Evolutionary conservation across 1,140 invertebrate genomes (phyloP), one percentile per base, ranked within the genome.

Genomic region (Calliopsis andreniformis): DNA sequence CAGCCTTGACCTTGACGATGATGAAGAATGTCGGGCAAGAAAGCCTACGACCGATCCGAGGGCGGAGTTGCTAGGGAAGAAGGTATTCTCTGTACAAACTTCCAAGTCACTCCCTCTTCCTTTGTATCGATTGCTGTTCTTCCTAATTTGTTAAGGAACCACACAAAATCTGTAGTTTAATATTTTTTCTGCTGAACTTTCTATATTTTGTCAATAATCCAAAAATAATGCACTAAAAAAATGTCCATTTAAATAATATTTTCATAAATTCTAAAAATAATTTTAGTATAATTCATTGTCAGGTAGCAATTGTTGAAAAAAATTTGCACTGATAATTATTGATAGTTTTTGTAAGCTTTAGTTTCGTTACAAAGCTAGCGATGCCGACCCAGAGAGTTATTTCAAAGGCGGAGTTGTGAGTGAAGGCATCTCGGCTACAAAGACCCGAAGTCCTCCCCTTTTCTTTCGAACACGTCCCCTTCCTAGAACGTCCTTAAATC

Each of bases 1-100:
- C 84, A 81, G 82, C 79, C 79, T 87, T 86, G 86, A 86, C 87
- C 88, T 89, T 89, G 85, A 85, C 63, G 78, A 67, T 62, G 58
- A 84, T 68, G 83, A 84, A 87, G 80, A 78, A 80, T 79, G 70
- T 63, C 55, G 69, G 32, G 49, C 67, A 79, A 80, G 75, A 85
- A 62, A 79, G 79, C 56, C 64, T 43, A 69, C 78, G 78, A 61
- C 20, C 73, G 68, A 76, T 73, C 71, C 0, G 62, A 56, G 69
- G 77, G 71, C 76, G 76, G 76, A 59, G 53, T 73, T 79, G 64
- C 18, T 49, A 35, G 61, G 51, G 83, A 23, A 25, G 32, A 6
- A 62, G 68, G 23, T 73, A 78, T 35, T 67, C 51, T 64, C n/a
- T 20, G 58, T 75, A 51, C 59, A 58, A 68, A 61, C 59, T 69